Evolutionary conservation across 2,113 vertebrate genomes (phyloP), one percentile per base, ranked within the genome.

Genomic region (Malurus cyaneus): DNA sequence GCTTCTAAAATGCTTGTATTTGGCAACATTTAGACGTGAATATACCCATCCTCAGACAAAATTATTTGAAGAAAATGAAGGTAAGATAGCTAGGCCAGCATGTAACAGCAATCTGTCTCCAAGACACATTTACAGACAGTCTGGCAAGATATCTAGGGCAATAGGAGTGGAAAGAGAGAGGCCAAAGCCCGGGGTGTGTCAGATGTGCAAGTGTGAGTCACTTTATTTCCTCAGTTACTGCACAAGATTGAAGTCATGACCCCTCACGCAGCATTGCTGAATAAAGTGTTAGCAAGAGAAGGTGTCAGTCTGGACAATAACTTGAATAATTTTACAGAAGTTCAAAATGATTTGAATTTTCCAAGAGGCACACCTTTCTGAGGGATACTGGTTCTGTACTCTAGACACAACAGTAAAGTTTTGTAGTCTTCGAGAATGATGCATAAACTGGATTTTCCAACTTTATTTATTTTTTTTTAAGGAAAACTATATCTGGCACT

Each of bases 121-220:
- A 71, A 88, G 69, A 86, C 41, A 67, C 59, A 44, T 69, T 85
- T 77, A 88, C 52, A 77, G 81, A 84, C 80, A 93, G 91, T 46
- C 72, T 96, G 92, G 82, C 60, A 86, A 86, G 72, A 93, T 78
- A 95, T 84, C 72, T 64, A 71, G 88, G 67, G 88, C 76, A 94
- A 71, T 1, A 77, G 79, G 72, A 92, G 52, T 25, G 53, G 60
- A 88, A 86, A 42, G 71, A 57, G 67, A 85, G 85, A 76, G 59
- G 39, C 89, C 82, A 82, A 86, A 90, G 47, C 71, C 52, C 24
- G 60, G 60, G 72, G 81, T 78, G 88, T 88, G 84, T 65, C 71
- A 94, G 62, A 91, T 82, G 70, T 12, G 54, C 50, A 85, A 39
- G 62, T 42, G 57, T 79, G 84, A 93, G 61, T 90, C 67, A 89